These are phyloP conservation scores for Oreochromis mossambicus DNA, from an alignment of 2,797 vertebrate species.

Conservation along the genomic window DNA sequence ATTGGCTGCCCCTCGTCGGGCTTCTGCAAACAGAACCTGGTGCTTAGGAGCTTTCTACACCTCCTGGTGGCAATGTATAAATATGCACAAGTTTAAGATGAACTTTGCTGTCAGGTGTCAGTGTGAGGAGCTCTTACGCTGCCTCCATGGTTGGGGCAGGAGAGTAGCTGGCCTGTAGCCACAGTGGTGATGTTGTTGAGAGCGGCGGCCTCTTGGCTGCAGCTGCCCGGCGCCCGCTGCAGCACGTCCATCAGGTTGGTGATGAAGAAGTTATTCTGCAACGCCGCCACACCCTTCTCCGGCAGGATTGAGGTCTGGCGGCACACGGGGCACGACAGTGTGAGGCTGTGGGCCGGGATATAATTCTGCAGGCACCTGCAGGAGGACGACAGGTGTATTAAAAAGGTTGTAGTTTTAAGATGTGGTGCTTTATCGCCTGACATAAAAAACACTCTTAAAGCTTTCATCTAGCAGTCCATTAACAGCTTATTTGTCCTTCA, in stretches of 20 bases:
- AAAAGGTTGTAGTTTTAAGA: not conserved
- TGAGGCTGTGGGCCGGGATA: constrained; percentile 95
- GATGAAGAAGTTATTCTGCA: constrained; percentile 99
- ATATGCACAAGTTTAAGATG: not conserved
- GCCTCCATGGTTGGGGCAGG: constrained; percentile 94
- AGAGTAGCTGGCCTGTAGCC: constrained; percentile 86
- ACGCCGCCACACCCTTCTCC: constrained; percentile 95
- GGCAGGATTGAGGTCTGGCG: constrained; percentile 98
- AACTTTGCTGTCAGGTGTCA: not conserved
- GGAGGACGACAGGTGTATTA: not conserved
- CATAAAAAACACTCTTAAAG: not conserved
- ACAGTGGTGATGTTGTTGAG: constrained; percentile 84
- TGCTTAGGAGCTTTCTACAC: not conserved
- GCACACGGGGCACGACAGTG: constrained; percentile 95
- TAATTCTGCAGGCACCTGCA: constrained; percentile 96
- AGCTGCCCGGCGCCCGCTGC: constrained; percentile 84
- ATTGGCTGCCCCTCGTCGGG: not conserved
- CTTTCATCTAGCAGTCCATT: not conserved
- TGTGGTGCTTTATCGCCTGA: not conserved
- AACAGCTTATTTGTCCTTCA: not conserved
- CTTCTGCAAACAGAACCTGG: not conserved
- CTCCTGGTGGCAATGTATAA: not conserved
- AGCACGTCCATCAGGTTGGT: constrained; percentile 99
- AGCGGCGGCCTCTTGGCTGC: constrained; percentile 81
- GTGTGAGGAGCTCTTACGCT: constrained; percentile 78